phyloP scores from a whole-genome alignment of 1,140 invertebrate species.

The Chrysomallon squamiferum region DNA sequence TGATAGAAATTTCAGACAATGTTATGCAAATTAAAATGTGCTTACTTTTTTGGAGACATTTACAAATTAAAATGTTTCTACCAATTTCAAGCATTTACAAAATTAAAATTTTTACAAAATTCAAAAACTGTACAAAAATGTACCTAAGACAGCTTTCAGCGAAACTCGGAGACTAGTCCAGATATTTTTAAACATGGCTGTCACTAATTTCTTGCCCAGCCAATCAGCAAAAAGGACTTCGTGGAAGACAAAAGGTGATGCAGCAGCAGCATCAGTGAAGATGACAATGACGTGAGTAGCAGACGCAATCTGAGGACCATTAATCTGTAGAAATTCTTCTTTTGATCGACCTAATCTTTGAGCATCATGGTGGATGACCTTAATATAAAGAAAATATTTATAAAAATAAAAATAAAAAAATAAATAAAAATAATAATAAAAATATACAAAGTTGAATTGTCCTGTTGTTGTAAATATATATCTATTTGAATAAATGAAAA shows the following conservation, averaged over 20 bases:
- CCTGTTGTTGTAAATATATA: background rate
- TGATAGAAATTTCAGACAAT: too few species aligned
- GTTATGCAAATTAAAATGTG: too few species aligned
- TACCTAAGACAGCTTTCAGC: conserved; percentile 58
- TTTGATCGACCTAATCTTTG: conserved; percentile 58
- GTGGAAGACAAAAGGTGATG: conserved; percentile 59
- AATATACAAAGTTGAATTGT: too few species aligned
- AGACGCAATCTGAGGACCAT: conserved; percentile 54
- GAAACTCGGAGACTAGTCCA: conserved; percentile 49
- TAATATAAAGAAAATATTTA: background rate
- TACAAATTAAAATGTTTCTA: too few species aligned
- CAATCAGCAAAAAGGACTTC: conserved; percentile 61
- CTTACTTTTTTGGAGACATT: too few species aligned
- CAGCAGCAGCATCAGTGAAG: conserved; percentile 48
- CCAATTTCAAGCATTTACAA: too few species aligned
- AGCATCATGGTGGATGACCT: conserved; percentile 60
- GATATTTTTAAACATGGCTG: conserved; percentile 59
- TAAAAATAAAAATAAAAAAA: too few species aligned
- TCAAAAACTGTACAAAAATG: too few species aligned
- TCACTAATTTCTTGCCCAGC: conserved; percentile 60
- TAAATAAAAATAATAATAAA: too few species aligned
- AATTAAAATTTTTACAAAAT: too few species aligned
- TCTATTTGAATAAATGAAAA: background rate
- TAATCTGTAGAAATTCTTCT: conserved; percentile 59
- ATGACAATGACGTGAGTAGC: conserved; percentile 54